Evolutionary conservation across 2,888 invertebrate species (phyloP).

Genomic region (Nomada flava): DNA sequence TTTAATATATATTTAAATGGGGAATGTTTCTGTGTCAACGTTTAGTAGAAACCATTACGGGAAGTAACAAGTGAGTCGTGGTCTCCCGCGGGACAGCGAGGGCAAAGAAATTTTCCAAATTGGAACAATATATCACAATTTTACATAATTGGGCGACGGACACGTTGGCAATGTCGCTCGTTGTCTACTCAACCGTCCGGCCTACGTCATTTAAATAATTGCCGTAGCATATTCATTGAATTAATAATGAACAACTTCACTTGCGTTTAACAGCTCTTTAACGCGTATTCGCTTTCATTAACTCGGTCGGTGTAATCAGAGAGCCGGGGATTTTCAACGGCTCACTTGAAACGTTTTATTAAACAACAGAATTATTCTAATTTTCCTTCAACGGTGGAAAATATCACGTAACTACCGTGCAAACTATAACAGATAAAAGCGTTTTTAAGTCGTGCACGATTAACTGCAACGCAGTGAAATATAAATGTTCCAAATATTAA

Average conservation of each 20-base stretch:
- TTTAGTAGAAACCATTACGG: too few species aligned
- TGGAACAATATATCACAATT: slow-evolving; percentile 18
- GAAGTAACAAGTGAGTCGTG: not conserved
- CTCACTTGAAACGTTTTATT: not conserved
- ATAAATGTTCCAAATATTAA: too few species aligned
- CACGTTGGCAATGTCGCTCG: slow-evolving; percentile 16
- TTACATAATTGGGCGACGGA: slow-evolving; percentile 26
- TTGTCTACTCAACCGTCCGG: slow-evolving; percentile 34
- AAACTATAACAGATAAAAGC: too few species aligned
- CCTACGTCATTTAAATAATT: slow-evolving; percentile 33
- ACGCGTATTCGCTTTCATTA: not conserved
- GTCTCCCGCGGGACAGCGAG: not conserved
- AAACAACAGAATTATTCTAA: too few species aligned
- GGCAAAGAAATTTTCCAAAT: slow-evolving; percentile 1
- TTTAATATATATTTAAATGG: too few species aligned
- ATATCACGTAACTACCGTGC: too few species aligned
- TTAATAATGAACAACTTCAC: slow-evolving; percentile 33
- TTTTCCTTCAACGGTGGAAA: too few species aligned
- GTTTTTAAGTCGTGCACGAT: too few species aligned
- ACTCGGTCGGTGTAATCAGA: not conserved
- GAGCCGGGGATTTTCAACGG: not conserved
- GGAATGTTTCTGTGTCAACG: too few species aligned
- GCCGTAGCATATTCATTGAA: slow-evolving; percentile 20
- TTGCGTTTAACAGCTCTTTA: slow-evolving; percentile 5
- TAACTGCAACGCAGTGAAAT: too few species aligned